Conservation (phyloP, 2,888 invertebrate species). For the Nudaria mundana region DNA sequence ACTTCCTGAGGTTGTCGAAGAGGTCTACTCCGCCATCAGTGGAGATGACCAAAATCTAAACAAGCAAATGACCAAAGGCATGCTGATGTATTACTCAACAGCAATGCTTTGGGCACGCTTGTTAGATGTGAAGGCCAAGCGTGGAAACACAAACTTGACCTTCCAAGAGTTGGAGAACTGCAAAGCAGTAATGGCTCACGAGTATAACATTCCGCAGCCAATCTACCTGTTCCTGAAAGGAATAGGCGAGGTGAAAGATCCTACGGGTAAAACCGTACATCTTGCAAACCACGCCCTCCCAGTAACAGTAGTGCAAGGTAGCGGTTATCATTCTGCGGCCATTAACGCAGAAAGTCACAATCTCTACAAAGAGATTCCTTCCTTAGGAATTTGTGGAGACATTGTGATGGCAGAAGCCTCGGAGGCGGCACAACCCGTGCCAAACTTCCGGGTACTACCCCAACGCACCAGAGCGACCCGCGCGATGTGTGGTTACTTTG, state of each 20-base stretch:
- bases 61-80: neutral
- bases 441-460: neutral
- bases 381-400: constrained; percentile 1
- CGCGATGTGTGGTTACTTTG: neutral
- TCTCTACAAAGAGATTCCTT: constrained; percentile 5
- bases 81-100: constrained; percentile 1
- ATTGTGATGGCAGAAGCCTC: neutral
- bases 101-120: neutral
- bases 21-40: too few species aligned
- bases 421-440: neutral
- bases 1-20: too few species aligned
- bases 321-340: neutral
- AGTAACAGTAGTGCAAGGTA: neutral
- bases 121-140: neutral
- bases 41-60: too few species aligned
- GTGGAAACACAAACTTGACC: constrained; percentile 2
- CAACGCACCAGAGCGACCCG: neutral
- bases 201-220: constrained; percentile 1
- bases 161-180: neutral
- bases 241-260: constrained; percentile 1
- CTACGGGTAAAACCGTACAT: neutral
- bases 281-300: neutral
- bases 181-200: neutral
- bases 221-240: constrained; percentile 2
- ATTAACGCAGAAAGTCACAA: neutral